Conservation (phyloP, 2,113 vertebrate genomes). For the Clinocottus analis region DNA sequence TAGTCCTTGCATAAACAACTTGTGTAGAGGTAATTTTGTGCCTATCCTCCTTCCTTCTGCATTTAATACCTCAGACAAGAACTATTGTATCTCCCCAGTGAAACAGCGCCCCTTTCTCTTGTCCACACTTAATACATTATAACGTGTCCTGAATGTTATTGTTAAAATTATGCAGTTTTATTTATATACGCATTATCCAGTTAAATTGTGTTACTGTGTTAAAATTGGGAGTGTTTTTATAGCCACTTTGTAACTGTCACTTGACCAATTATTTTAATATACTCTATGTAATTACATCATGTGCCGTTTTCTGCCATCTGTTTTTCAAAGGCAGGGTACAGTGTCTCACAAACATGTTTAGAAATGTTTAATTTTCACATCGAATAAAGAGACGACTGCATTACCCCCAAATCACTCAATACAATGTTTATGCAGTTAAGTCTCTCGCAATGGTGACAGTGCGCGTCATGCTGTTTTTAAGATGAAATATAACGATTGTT, state of each 20-base stretch:
- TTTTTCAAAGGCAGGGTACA: constrained; percentile 12
- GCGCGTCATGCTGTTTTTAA: constrained; percentile 19
- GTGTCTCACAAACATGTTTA: neutral
- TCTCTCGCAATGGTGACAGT: neutral
- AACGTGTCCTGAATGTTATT: neutral
- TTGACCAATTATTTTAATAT: constrained; percentile 14
- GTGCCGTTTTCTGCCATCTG: constrained; percentile 18
- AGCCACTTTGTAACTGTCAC: constrained; percentile 8
- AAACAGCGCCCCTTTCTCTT: neutral
- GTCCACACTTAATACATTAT: neutral
- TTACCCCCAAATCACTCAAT: neutral
- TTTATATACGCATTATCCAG: neutral
- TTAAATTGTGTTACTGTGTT: neutral
- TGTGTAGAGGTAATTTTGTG: neutral
- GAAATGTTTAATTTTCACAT: constrained; percentile 21
- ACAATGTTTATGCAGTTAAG: neutral
- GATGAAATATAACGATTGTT: constrained; percentile 27
- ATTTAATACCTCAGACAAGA: neutral
- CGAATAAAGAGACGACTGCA: neutral
- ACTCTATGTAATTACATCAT: constrained; percentile 5
- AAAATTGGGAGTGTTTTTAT: neutral
- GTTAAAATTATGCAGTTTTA: neutral
- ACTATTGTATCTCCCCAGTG: neutral
- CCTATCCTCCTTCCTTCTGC: neutral
- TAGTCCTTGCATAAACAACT: neutral